A percentile compares a stretch with the other conserved stretches of the same genome.
Conservation (phyloP, 2,113 vertebrate species). For the Accipiter cooperii region DNA sequence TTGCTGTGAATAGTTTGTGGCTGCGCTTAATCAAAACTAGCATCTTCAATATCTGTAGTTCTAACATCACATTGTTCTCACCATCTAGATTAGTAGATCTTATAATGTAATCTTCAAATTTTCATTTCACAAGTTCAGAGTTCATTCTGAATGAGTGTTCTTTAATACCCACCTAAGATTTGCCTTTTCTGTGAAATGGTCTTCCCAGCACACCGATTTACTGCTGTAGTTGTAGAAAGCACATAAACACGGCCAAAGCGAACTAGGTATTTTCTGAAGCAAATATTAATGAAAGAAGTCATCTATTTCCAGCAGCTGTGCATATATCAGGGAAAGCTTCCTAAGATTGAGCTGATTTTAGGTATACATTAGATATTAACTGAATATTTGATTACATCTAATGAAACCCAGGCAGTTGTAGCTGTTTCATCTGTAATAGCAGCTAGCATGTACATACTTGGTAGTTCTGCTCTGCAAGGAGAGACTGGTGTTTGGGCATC, state of each 20-base stretch:
- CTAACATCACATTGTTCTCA: neutral
- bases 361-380: neutral
- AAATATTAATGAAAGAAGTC: constrained; percentile 40
- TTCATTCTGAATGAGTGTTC: neutral
- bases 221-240: neutral
- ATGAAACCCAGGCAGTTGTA: neutral
- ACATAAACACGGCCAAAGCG: constrained; percentile 20
- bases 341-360: neutral
- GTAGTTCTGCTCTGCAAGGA: neutral
- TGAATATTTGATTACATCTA: constrained; percentile 10
- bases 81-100: neutral
- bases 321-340: neutral
- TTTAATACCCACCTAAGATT: neutral
- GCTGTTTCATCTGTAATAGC: neutral
- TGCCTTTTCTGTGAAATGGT: neutral
- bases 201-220: neutral
- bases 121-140: neutral
- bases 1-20: neutral
- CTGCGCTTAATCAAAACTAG: neutral
- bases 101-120: neutral
- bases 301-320: neutral
- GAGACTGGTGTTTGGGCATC: neutral
- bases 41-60: neutral
- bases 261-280: constrained; percentile 42
- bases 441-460: neutral